Percentiles rank a stretch among this genome's conserved stretches.
Evolutionary conservation across 2,888 invertebrate genomes (phyloP).

Genomic region (Allolobophora icterica): DNA sequence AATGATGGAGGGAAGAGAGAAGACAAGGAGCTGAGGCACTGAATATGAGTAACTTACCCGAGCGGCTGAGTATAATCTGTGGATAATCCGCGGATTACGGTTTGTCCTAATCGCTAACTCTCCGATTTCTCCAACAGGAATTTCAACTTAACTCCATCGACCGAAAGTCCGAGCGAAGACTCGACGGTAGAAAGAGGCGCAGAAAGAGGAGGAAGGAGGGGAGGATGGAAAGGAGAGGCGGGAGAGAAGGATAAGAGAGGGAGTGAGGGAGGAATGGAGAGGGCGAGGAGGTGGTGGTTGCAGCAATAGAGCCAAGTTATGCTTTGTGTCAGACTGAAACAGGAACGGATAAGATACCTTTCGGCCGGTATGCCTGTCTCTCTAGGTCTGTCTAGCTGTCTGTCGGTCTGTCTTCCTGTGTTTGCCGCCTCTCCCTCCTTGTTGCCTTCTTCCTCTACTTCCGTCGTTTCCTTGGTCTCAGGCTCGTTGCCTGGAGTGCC

Average conservation of each 20-base stretch:
- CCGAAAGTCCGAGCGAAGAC: background rate
- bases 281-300: background rate
- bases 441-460: background rate
- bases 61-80: background rate
- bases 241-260: background rate
- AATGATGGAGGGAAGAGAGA: background rate
- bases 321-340: background rate
- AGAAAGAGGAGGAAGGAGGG: background rate
- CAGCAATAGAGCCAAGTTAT: background rate
- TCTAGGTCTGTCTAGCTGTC: background rate
- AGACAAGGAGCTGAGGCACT: background rate
- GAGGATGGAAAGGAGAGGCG: background rate
- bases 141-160: background rate
- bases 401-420: background rate
- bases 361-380: background rate
- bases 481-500: background rate
- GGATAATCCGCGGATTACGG: background rate
- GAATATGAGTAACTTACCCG: background rate
- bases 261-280: background rate
- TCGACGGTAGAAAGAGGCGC: background rate
- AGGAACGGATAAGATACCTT: background rate
- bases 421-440: background rate
- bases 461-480: background rate
- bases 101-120: conserved; percentile 21
- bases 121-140: conserved; percentile 8